These are phyloP conservation scores for Nephrotoma flavescens DNA, from an alignment of 2,888 invertebrate genomes.

Conservation along the genomic window DNA sequence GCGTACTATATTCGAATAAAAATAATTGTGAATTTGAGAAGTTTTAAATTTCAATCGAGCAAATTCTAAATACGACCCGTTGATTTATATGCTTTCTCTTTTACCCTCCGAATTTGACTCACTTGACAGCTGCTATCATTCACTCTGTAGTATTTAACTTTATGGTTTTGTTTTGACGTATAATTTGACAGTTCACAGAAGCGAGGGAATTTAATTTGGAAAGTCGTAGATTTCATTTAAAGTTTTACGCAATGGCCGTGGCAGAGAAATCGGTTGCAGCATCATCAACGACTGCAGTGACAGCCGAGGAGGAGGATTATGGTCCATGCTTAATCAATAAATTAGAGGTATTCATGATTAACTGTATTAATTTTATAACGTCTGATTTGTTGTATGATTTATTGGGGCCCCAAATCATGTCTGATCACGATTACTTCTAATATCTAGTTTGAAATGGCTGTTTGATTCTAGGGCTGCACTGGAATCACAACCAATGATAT, in stretches of 20 bases:
- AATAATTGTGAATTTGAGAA: no score
- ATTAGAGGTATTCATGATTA: background rate
- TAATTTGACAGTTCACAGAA: background rate
- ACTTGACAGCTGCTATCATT: no score
- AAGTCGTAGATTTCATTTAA: background rate
- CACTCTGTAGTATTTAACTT: no score
- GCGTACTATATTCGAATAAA: no score
- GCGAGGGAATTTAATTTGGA: background rate
- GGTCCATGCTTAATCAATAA: background rate
- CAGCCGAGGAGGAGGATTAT: background rate
- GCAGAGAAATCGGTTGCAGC: background rate
- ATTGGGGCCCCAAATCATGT: background rate
- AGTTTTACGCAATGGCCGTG: background rate
- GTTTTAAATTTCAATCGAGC: no score
- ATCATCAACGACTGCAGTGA: background rate
- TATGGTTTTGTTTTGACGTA: background rate
- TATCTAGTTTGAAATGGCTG: background rate
- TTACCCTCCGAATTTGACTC: no score
- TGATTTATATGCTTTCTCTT: no score
- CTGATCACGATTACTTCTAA: background rate
- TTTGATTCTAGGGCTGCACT: slow-evolving; percentile 48
- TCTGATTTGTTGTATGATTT: background rate
- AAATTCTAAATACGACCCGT: no score
- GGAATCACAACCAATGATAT: slow-evolving; percentile 83
- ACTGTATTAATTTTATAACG: background rate